Percentiles rank a stretch among this genome's conserved stretches.
Conservation (phyloP, 2,888 invertebrate species). For the Psococerastis gibbosa region DNA sequence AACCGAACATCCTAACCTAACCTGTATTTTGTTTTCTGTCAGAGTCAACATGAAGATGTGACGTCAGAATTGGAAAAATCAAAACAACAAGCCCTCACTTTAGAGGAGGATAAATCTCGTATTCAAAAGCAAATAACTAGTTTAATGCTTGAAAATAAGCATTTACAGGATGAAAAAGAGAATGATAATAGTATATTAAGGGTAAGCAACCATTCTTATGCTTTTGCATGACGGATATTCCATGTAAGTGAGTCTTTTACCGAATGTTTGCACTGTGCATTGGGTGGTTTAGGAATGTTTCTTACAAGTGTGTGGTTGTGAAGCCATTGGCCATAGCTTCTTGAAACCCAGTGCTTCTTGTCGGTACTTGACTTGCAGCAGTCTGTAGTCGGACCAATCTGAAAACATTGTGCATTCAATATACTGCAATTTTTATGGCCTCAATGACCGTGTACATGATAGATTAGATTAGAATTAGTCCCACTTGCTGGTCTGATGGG, state of each 20-base stretch:
- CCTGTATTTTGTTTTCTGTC: constrained; percentile 18
- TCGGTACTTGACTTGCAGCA: not conserved
- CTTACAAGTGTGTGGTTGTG: no score
- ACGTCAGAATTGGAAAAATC: constrained; percentile 29
- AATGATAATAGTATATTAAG: constrained; percentile 27
- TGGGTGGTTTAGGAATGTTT: no score
- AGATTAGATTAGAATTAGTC: no score
- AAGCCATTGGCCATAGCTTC: not conserved
- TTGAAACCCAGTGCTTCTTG: not conserved
- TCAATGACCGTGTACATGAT: no score
- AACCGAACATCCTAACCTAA: no score
- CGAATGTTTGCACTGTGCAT: no score
- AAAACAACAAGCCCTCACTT: constrained; percentile 27
- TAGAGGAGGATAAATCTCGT: constrained; percentile 27
- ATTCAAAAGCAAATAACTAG: constrained; percentile 30
- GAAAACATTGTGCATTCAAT: no score
- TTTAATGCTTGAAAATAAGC: constrained; percentile 29
- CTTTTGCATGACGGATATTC: constrained; percentile 15
- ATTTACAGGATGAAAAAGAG: constrained; percentile 23
- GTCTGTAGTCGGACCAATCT: no score
- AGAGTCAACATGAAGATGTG: constrained; percentile 33
- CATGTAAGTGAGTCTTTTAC: constrained; percentile 8
- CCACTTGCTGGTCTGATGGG: no score
- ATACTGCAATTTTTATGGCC: no score
- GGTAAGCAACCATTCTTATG: constrained; percentile 22